Conservation (phyloP, 2,888 invertebrate genomes). For the Pyrrhosoma nymphula region DNA sequence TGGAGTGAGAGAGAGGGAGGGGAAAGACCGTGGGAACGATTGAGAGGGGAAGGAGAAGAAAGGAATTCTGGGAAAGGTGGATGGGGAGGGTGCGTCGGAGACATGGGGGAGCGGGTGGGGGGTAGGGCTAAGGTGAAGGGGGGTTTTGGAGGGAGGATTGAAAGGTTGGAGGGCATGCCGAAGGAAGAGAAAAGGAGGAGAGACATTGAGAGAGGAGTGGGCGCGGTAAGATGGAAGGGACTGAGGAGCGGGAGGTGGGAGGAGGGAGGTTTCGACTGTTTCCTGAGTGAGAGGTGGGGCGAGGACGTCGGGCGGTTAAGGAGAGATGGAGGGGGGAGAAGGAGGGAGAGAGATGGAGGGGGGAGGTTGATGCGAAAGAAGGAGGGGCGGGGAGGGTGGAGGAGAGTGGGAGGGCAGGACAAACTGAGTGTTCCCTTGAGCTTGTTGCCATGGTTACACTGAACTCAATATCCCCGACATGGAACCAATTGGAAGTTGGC, state of each 20-base stretch:
- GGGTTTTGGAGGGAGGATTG: too few relatives aligned
- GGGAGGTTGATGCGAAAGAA: background rate
- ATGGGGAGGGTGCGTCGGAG: background rate
- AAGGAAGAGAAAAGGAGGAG: background rate
- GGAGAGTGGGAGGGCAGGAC: slow-evolving; percentile 51
- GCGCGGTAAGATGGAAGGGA: background rate
- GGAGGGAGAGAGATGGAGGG: background rate
- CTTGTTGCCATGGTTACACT: slow-evolving; percentile 72
- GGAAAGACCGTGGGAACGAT: background rate
- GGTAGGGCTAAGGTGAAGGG: too few relatives aligned
- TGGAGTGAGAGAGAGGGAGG: background rate
- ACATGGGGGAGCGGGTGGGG: background rate
- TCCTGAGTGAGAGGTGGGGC: background rate
- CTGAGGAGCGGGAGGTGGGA: background rate
- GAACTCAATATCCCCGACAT: slow-evolving; percentile 73
- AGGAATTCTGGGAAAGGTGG: background rate
- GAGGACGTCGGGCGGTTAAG: background rate
- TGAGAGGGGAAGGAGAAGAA: background rate
- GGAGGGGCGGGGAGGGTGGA: background rate
- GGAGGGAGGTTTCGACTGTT: background rate
- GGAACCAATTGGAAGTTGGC: slow-evolving; percentile 73
- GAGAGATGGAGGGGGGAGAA: background rate
- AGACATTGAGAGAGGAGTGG: background rate
- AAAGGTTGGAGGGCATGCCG: background rate
- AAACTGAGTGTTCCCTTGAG: slow-evolving; percentile 67